Conservation (phyloP, 2,888 invertebrate species). For the Erannis defoliaria region DNA sequence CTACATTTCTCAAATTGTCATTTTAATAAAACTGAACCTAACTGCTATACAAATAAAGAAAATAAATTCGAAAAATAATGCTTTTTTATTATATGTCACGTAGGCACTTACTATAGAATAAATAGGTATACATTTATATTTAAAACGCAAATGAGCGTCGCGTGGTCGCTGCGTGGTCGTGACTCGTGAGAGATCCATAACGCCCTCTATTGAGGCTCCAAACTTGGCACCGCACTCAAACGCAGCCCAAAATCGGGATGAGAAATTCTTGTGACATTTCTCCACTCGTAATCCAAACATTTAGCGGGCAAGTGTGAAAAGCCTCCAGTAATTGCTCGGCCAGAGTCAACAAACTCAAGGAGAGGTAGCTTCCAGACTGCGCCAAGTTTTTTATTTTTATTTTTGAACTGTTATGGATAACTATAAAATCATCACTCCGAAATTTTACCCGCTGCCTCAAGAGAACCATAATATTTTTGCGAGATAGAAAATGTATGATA, state of each 20-base stretch:
- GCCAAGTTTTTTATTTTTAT: conserved; percentile 11
- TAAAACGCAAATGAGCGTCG: conserved; percentile 9
- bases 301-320: conserved; percentile 82
- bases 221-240: conserved; percentile 44
- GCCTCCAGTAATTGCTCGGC: conserved; percentile 72
- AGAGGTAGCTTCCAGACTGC: conserved; percentile 11
- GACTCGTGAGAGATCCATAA: conserved; percentile 30
- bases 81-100: conserved; percentile 1
- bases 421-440: too few species aligned
- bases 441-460: too few species aligned
- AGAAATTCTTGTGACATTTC: conserved; percentile 72
- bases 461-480: too few species aligned
- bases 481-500: too few species aligned
- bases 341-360: conserved; percentile 58
- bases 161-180: too few species aligned
- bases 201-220: conserved; percentile 51
- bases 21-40: too few species aligned
- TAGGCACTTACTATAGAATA: conserved; percentile 7
- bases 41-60: too few species aligned
- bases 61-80: not conserved
- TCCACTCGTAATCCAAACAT: conserved; percentile 64
- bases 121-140: conserved; percentile 3
- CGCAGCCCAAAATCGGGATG: conserved; percentile 46
- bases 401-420: conserved; percentile 24
- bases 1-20: too few species aligned